Evolutionary conservation across 2,797 vertebrate genomes (phyloP).

Genomic region (Ambastaia sidthimunki): DNA sequence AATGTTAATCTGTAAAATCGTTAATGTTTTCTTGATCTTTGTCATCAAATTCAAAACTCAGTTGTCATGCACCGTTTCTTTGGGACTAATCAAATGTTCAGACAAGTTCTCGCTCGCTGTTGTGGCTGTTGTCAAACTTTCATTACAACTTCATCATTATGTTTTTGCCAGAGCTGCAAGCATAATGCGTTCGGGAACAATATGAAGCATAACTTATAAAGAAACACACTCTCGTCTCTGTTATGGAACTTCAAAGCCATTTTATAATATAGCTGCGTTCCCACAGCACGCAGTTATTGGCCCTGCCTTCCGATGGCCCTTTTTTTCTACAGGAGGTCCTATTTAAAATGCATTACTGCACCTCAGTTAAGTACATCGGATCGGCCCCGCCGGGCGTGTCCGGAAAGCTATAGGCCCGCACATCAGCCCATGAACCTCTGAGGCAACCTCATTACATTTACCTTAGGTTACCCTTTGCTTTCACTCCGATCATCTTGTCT

Average conservation of each 20-base stretch:
- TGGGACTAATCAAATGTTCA: conserved; percentile 6
- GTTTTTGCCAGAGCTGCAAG: conserved; percentile 31
- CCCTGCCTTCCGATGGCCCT: conserved; percentile 39
- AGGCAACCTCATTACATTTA: conserved; percentile 33
- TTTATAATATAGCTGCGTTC: conserved; percentile 49
- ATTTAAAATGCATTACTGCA: conserved; percentile 59
- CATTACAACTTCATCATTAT: conserved; percentile 42
- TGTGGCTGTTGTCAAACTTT: conserved; percentile 37
- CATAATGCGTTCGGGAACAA: conserved; percentile 7
- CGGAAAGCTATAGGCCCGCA: conserved; percentile 46
- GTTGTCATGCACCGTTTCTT: conserved; percentile 17
- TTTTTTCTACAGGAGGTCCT: conserved; percentile 50
- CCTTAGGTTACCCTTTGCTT: conserved; percentile 36
- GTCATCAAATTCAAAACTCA: conserved; percentile 30
- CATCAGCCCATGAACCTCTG: background rate
- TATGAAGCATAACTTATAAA: conserved; percentile 37
- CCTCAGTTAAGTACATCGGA: conserved; percentile 54
- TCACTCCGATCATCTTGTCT: conserved; percentile 45
- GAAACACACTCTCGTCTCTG: conserved; percentile 4
- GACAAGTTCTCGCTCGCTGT: background rate
- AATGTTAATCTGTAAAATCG: background rate
- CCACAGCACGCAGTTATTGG: conserved; percentile 50
- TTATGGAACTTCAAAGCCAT: conserved; percentile 38
- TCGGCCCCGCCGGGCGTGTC: conserved; percentile 48
- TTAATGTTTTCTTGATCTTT: conserved; percentile 26